phyloP scores from a whole-genome alignment of 2,797 vertebrate species.

The Oophaga sylvatica region DNA sequence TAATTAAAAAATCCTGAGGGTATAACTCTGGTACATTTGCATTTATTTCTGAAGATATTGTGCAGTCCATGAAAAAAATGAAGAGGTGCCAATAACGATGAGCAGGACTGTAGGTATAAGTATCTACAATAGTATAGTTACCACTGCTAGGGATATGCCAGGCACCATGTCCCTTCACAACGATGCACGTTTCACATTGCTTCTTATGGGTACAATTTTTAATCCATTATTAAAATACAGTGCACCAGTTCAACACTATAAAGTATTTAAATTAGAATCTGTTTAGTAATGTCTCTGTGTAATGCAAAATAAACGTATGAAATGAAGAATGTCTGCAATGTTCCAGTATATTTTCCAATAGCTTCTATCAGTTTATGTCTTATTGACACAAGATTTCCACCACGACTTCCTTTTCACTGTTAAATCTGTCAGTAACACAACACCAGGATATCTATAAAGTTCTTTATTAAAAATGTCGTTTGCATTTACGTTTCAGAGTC shows the following conservation, averaged over 20 bases:
- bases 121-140: too few relatives aligned
- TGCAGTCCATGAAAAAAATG: too few relatives aligned
- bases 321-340: background rate
- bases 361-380: background rate
- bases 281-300: background rate
- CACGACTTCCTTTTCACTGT: background rate
- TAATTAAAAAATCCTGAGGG: too few relatives aligned
- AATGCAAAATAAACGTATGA: background rate
- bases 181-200: too few relatives aligned
- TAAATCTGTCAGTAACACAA: background rate
- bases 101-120: too few relatives aligned
- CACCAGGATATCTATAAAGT: slow-evolving; percentile 22
- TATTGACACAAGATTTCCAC: background rate
- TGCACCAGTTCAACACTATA: background rate
- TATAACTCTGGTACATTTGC: too few relatives aligned
- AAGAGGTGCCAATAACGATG: too few relatives aligned
- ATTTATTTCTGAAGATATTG: too few relatives aligned
- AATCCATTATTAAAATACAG: background rate
- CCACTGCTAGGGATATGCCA: too few relatives aligned
- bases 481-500: slow-evolving; percentile 14
- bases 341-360: background rate
- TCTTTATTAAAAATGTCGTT: slow-evolving; percentile 18
- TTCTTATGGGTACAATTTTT: too few relatives aligned
- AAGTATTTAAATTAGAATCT: background rate
- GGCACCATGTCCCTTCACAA: too few relatives aligned